Evolutionary conservation across 2,113 vertebrate species (phyloP), one percentile per base, ranked within the genome.

Genomic region (Leuciscus idus): DNA sequence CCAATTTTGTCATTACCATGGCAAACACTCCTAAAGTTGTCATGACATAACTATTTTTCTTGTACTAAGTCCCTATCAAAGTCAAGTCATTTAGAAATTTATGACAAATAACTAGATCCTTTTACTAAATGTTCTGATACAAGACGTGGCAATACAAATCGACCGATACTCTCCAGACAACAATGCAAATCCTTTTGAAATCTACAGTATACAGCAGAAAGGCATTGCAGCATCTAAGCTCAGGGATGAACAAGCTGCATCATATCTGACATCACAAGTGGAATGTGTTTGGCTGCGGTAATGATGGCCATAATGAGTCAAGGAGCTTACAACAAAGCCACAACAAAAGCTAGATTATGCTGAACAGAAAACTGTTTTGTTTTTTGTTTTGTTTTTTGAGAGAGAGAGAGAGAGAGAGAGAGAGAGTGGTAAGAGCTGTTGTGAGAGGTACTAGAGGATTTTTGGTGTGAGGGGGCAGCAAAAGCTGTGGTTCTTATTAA

Each of bases 341-440:
- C 62, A 66, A 62, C 43, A 68, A 68, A 72, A 61, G 55, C 1
- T 55, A 15, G 52, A 39, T 64, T 75, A 46, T 43, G n/a, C 6
- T n/a, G 2, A 59, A 74, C 57, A 77, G 36, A 76, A 76, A 88
- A 50, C 23, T 2, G 30, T 30, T 52, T 15, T n/a, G n/a, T n/a
- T n/a, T n/a, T n/a, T n/a, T n/a, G n/a, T n/a, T n/a, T n/a, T n/a
- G n/a, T n/a, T n/a, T n/a, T n/a, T n/a, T n/a, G 50, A 62, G 10
- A 48, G 46, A 48, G 46, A 48, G 2, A 62, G n/a, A 64, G 61
- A 64, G n/a, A 26, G n/a, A 64, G 6, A 19, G 77, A 43, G 39
- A 64, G 23, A 19, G 43, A 66, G 19, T 6, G 28, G 66, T 82
- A 85, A 70, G 73, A 46, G 70, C 80, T 83, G 66, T 36, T 80